Conservation (phyloP, 2,797 vertebrate species). For the Crax fasciolata region DNA sequence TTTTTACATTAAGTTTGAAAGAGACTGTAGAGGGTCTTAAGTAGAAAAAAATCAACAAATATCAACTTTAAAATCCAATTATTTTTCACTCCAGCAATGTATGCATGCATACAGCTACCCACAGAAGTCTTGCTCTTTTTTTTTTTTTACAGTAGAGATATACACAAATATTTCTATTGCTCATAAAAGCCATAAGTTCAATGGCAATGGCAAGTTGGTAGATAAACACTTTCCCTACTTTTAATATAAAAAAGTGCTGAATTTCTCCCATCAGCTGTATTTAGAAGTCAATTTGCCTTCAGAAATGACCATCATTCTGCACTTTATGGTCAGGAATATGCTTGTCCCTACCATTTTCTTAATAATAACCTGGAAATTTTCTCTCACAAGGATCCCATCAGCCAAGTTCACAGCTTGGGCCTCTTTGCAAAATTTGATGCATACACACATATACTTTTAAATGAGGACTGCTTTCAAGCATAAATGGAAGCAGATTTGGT, state of each 20-base stretch:
- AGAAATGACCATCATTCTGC: neutral
- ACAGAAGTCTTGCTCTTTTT: neutral
- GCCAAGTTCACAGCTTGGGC: neutral
- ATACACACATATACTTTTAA: neutral
- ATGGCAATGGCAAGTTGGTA: neutral
- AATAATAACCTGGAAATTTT: neutral
- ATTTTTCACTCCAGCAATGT: neutral
- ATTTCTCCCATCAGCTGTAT: neutral
- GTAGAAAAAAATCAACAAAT: neutral
- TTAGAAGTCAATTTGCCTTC: neutral
- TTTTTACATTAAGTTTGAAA: neutral
- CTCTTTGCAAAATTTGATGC: neutral
- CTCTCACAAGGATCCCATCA: neutral
- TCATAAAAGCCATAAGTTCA: neutral
- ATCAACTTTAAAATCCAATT: neutral
- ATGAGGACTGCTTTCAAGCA: neutral
- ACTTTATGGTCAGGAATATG: fast-evolving
- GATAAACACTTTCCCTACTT: neutral
- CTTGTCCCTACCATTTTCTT: neutral
- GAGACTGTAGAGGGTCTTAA: neutral
- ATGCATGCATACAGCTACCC: neutral
- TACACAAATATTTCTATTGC: neutral
- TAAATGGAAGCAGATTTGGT: neutral
- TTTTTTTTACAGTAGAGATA: neutral
- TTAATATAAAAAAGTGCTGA: neutral